Conservation (phyloP, 1,140 invertebrate genomes). For the Bombus sylvicola region DNA sequence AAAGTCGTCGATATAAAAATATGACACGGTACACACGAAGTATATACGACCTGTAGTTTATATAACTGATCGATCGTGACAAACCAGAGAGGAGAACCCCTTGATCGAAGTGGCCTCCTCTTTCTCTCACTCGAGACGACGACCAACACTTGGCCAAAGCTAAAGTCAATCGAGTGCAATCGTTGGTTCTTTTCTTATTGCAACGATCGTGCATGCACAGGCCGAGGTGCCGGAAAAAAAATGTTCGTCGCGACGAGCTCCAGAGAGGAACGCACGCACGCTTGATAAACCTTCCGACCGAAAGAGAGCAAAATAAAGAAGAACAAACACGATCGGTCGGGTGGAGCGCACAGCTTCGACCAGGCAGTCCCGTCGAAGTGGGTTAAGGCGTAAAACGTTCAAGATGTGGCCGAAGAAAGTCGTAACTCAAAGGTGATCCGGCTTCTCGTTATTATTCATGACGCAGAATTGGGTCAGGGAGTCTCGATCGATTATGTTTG, state of each 20-base stretch:
- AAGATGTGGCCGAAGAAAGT: conserved; percentile 34
- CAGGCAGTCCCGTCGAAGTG: conserved; percentile 1
- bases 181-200: neutral
- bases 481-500: conserved; percentile 30
- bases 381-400: conserved; percentile 36
- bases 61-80: conserved; percentile 23
- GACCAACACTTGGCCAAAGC: conserved; percentile 24
- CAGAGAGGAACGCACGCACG: neutral
- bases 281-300: conserved; percentile 16
- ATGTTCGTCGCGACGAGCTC: neutral
- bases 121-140: conserved; percentile 22
- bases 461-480: conserved; percentile 33
- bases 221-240: conserved; percentile 37
- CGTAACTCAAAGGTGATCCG: conserved; percentile 50
- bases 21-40: neutral
- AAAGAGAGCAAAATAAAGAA: conserved; percentile 5
- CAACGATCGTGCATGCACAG: conserved; percentile 4
- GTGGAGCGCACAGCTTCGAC: neutral
- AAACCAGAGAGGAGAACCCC: conserved; percentile 27
- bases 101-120: conserved; percentile 27
- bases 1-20: neutral
- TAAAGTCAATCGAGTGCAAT: conserved; percentile 43
- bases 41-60: neutral
- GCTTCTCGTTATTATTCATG: conserved; percentile 46
- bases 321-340: conserved; percentile 16